Evolutionary conservation across 2,113 vertebrate genomes (phyloP).

Genomic region (Gobio gobio): DNA sequence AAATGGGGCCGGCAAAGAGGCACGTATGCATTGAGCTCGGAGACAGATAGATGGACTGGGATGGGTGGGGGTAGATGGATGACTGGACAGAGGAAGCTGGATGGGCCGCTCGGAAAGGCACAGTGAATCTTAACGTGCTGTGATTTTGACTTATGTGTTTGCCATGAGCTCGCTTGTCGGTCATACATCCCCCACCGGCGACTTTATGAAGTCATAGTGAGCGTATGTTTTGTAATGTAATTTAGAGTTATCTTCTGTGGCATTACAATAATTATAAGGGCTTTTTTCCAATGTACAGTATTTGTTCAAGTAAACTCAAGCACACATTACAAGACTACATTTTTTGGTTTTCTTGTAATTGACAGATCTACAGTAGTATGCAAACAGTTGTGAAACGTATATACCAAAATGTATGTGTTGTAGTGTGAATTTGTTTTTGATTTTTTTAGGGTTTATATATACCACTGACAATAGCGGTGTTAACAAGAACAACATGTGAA

Average conservation of each 20-base stretch:
- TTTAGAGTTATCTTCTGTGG: conserved; percentile 8
- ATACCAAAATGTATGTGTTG: neutral
- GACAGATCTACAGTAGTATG: neutral
- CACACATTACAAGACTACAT: neutral
- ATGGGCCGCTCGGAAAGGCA: conserved; percentile 25
- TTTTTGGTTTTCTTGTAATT: neutral
- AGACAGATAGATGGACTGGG: conserved; percentile 48
- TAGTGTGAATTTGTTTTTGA: neutral
- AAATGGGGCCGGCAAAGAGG: conserved; percentile 22
- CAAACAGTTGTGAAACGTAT: too few relatives aligned
- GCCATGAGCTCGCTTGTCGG: conserved; percentile 16
- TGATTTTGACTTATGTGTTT: conserved; percentile 44
- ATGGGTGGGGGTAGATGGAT: conserved; percentile 44
- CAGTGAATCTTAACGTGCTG: conserved; percentile 28
- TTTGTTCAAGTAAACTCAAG: neutral
- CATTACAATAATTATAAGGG: conserved; percentile 1
- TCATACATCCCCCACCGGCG: neutral
- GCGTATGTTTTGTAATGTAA: conserved; percentile 30
- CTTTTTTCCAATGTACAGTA: neutral
- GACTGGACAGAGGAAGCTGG: conserved; percentile 44
- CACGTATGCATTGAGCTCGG: conserved; percentile 42
- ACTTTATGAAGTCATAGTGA: conserved; percentile 26
- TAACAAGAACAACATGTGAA: neutral
- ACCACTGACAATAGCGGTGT: neutral
- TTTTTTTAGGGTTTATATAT: neutral